These are phyloP conservation scores for Lethrus apterus DNA, from an alignment of 1,140 invertebrate species.

Conservation along the genomic window DNA sequence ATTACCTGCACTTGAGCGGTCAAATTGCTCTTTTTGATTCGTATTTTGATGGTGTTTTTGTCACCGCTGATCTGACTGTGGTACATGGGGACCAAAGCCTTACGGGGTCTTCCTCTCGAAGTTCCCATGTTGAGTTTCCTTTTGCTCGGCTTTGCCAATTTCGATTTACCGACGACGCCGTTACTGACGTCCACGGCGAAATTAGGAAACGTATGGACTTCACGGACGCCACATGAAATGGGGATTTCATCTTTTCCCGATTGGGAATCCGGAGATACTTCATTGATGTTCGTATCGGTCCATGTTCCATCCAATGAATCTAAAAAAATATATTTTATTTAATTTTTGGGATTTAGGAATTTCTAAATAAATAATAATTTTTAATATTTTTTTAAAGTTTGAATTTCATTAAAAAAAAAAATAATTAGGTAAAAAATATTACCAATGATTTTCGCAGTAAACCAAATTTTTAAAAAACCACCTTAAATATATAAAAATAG, in stretches of 20 bases:
- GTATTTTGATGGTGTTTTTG: slow-evolving; percentile 55
- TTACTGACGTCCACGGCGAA: slow-evolving; percentile 13
- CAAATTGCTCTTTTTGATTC: slow-evolving; percentile 53
- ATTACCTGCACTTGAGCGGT: slow-evolving; percentile 27
- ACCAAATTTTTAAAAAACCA: too few species aligned
- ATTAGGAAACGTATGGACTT: neutral
- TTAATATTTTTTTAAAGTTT: neutral
- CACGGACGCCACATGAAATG: neutral
- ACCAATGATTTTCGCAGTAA: neutral
- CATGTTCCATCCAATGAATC: neutral
- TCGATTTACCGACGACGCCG: slow-evolving; percentile 7
- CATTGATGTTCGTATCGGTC: neutral
- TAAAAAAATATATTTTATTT: slow-evolving; percentile 1
- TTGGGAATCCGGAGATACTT: slow-evolving; percentile 2
- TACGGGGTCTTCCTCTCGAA: slow-evolving; percentile 32
- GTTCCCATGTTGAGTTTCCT: neutral
- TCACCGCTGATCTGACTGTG: slow-evolving; percentile 53
- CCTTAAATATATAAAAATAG: too few species aligned
- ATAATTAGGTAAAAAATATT: neutral
- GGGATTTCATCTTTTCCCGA: neutral
- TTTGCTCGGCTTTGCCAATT: neutral
- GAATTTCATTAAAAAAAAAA: neutral
- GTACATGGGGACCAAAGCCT: slow-evolving; percentile 41
- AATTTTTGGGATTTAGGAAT: neutral
- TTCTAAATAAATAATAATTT: neutral